Percentiles rank a stretch among this genome's conserved stretches.
phyloP scores from a whole-genome alignment of 1,140 invertebrate genomes.

The Drosophila tani region DNA sequence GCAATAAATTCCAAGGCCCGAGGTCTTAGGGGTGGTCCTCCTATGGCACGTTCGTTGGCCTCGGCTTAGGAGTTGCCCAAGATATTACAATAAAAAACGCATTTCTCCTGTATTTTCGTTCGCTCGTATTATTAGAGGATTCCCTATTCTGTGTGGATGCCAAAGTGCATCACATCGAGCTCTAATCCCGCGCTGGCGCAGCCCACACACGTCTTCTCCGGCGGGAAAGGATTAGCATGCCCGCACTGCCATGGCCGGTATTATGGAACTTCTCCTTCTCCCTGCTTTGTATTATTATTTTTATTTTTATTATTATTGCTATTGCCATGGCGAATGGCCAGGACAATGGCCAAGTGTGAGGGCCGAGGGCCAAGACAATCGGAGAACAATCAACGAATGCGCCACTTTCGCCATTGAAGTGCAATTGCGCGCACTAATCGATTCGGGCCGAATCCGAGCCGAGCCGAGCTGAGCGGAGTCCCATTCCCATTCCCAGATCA shows the following conservation, averaged over 20 bases:
- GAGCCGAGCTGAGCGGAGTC: neutral
- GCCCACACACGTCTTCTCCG: constrained; percentile 72
- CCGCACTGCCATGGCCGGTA: constrained; percentile 11
- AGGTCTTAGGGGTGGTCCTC: constrained; percentile 61
- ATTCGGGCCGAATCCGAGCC: constrained; percentile 34
- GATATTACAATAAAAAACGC: constrained; percentile 77
- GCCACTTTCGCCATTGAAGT: constrained; percentile 71
- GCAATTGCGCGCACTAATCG: constrained; percentile 79
- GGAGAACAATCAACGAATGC: constrained; percentile 64
- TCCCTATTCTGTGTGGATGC: constrained; percentile 46
- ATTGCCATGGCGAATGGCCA: constrained; percentile 64
- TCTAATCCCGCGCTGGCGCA: constrained; percentile 70
- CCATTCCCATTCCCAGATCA: constrained; percentile 1
- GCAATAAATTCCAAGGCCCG: constrained; percentile 63
- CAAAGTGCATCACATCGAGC: constrained; percentile 56
- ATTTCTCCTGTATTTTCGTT: constrained; percentile 41
- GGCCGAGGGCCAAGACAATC: constrained; percentile 32
- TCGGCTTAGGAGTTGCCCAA: constrained; percentile 23
- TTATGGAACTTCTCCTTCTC: constrained; percentile 8
- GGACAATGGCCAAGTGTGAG: constrained; percentile 74
- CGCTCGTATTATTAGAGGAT: constrained; percentile 19
- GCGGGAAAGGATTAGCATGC: constrained; percentile 73
- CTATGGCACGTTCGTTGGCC: constrained; percentile 71
- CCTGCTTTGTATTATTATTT: constrained; percentile 27
- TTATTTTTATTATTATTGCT: constrained; percentile 43